A percentile compares a stretch with the other conserved stretches of the same genome.
phyloP scores from a whole-genome alignment of 1,140 invertebrate genomes.

The Sminthurides bifidus region DNA sequence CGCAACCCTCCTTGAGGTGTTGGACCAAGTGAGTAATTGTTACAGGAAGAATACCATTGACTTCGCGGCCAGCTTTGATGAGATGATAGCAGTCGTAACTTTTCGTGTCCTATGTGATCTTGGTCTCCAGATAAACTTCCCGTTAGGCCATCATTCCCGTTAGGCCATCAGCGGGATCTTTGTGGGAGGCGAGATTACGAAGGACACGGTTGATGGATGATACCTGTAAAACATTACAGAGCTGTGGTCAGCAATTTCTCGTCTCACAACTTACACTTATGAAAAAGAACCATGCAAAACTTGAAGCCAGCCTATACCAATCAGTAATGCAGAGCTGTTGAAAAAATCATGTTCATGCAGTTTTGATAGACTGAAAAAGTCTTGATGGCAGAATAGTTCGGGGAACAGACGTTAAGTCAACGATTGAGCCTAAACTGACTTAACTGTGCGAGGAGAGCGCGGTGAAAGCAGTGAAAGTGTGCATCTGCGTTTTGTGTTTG shows the following conservation, averaged over 20 bases:
- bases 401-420: no score
- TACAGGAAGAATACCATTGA: constrained; percentile 29
- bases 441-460: no score
- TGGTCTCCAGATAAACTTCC: no score
- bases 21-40: constrained; percentile 17
- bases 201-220: constrained; percentile 98
- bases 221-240: constrained; percentile 51
- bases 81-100: constrained; percentile 28
- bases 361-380: neutral
- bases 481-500: no score
- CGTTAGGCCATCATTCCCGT: constrained; percentile 4
- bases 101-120: constrained; percentile 31
- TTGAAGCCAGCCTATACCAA: no score
- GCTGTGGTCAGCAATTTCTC: neutral
- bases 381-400: neutral
- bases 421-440: no score
- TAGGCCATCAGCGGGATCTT: constrained; percentile 44
- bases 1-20: constrained; percentile 10
- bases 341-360: neutral
- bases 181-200: constrained; percentile 82
- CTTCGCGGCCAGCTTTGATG: constrained; percentile 26
- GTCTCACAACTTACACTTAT: no score
- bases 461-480: no score
- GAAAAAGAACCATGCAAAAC: no score
- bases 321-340: neutral